These are phyloP conservation scores for Nebria salina DNA, from an alignment of 2,888 invertebrate species.

Conservation along the genomic window DNA sequence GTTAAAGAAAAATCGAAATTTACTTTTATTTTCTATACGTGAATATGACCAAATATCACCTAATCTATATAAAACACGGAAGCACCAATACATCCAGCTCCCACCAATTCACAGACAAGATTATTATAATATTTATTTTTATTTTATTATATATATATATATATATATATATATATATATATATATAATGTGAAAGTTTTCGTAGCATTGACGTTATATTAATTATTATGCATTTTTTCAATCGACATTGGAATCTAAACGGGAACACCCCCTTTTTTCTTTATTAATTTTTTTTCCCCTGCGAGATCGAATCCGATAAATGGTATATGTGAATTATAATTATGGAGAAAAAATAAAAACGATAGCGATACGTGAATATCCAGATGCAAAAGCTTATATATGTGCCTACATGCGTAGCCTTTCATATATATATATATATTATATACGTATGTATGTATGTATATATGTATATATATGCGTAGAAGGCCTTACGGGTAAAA, in stretches of 20 bases:
- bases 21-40: too few relatives aligned
- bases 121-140: too few relatives aligned
- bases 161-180: not conserved
- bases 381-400: not conserved
- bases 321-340: slow-evolving; percentile 12
- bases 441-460: not conserved
- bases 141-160: not conserved
- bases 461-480: not conserved
- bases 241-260: slow-evolving; percentile 17
- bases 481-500: too few relatives aligned
- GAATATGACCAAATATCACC: too few relatives aligned
- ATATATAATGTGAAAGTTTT: not conserved
- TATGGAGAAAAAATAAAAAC: slow-evolving; percentile 18
- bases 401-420: not conserved
- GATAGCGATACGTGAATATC: slow-evolving; percentile 7
- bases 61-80: too few relatives aligned
- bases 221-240: slow-evolving; percentile 21
- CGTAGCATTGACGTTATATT: slow-evolving; percentile 12
- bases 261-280: not conserved
- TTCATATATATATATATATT: slow-evolving; percentile 3
- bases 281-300: not conserved
- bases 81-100: too few relatives aligned
- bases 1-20: too few relatives aligned
- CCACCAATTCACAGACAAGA: too few relatives aligned
- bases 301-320: slow-evolving; percentile 17